Base-by-base conservation (phyloP, 2,888 invertebrate species). In the Epiblema foenella region DNA sequence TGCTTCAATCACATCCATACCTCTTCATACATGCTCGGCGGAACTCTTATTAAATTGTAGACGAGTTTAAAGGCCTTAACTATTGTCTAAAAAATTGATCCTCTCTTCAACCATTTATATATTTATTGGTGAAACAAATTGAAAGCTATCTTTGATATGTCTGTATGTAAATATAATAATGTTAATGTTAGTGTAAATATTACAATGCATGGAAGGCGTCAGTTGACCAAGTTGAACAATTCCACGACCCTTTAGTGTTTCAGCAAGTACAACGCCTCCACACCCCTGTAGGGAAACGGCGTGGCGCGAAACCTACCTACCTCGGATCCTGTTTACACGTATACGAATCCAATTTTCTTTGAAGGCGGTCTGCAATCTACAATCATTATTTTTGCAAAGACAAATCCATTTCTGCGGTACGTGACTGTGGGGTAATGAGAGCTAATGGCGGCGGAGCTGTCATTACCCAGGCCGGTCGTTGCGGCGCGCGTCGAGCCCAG, bases 311-410 rank as follows among this genome's bases (percentile, higher is more conserved):
- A 62, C 59, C 39, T 59, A 42, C 75, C 77, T 76, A 78, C 75
- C 82, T 80, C 81, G 83, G 79, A 87, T 87, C 89, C 88, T 88
- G 88, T 91, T 91, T 89, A 85, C 85, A 83, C 83, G 84, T 82
- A 85, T 83, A 87, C 89, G 87, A 89, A 90, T 90, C 89, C 91
- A 91, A 92, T 91, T 91, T 91, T 89, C 91, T 89, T 84, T 82
- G 87, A 84, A 89, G 89, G 91, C 88, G 90, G 89, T 85, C 90
- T 87, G 90, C 90, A 92, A 93, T 91, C 91, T 90, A 83, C 86
- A 88, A 89, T 90, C 89, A 91, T 93, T 91, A 92, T 91, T 91
- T 90, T 90, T 88, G 91, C 91, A 92, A 90, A 93, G 93, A 93
- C 92, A 93, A 92, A 92, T 93, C 93, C 91, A 91, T 92, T 92